A percentile compares a stretch with the other conserved stretches of the same genome.
These are phyloP conservation scores for Hydrotaea cyrtoneurina DNA, from an alignment of 2,888 invertebrate genomes.

Conservation along the genomic window DNA sequence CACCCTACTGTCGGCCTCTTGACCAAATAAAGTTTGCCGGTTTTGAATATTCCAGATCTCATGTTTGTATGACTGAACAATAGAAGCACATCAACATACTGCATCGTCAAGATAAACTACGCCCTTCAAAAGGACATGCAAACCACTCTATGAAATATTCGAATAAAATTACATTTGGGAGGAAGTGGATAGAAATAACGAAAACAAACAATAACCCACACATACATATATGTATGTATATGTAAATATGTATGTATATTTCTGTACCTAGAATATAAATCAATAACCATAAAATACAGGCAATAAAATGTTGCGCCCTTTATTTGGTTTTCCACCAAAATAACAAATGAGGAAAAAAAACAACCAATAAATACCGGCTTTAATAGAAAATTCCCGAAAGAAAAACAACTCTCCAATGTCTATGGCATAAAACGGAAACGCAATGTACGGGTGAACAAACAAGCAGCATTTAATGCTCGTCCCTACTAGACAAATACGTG, in stretches of 20 bases:
- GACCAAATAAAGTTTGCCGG: too few relatives aligned
- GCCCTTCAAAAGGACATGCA: too few relatives aligned
- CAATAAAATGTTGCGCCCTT: constrained; percentile 8
- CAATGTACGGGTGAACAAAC: constrained; percentile 8
- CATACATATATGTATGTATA: neutral
- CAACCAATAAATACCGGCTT: constrained; percentile 40
- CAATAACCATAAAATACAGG: constrained; percentile 30
- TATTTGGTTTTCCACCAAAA: constrained; percentile 28
- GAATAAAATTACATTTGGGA: too few relatives aligned
- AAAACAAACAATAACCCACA: neutral
- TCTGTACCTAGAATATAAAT: neutral
- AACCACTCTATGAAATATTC: too few relatives aligned
- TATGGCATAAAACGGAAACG: neutral
- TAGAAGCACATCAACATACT: too few relatives aligned
- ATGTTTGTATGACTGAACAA: too few relatives aligned
- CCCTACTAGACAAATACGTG: neutral
- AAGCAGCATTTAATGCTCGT: neutral
- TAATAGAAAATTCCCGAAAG: constrained; percentile 40
- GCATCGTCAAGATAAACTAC: too few relatives aligned
- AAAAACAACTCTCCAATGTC: constrained; percentile 8
- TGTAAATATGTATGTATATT: neutral
- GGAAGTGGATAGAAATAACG: too few relatives aligned
- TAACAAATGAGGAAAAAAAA: constrained; percentile 47
- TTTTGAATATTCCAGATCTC: too few relatives aligned
- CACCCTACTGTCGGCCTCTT: too few relatives aligned